Evolutionary conservation across 2,888 invertebrate species (phyloP), one percentile per base, ranked within the genome.

Genomic region (Petrolisthes cinctipes): DNA sequence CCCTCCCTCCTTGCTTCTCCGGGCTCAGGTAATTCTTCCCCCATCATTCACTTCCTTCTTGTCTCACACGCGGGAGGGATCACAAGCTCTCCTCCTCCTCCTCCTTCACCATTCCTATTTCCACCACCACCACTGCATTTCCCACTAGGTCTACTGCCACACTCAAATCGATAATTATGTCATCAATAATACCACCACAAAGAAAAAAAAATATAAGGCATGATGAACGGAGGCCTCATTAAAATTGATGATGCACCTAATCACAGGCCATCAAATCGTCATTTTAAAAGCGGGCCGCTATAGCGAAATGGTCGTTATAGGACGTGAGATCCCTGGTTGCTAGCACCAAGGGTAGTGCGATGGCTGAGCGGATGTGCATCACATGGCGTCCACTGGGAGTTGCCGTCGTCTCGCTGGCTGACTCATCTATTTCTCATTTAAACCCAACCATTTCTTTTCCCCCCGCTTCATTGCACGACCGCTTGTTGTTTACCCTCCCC

Each of bases 181-280:
- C 86, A 86, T 86, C 86, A 82, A 82, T 86, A 86, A 79, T 82
- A 86, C 66, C 53, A 86, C 82, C 78, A 78, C 82, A 86, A 76
- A 85, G 51, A 51, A 82, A 82, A 51, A 51, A 66, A 37, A 3
- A 79, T 9, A 75, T 80, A 80, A 79, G 51, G 68, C 54, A 73
- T 80, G 81, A 73, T 80, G 86, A 82, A 76, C 82, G 86, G 82
- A 56, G 61, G 73, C 61, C 82, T 86, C 86, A 82, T 86, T 86
- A 86, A 86, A 86, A 86, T 76, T 86, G 86, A 86, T 86, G 86
- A 86, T 86, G 86, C 86, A 86, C 86, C 86, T 86, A 86, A 86
- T 86, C 86, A 86, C 78, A 66, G 75, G 76, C 86, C 86, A 86
- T 86, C 86, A 86, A 86, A 86, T 86, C 86, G 86, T 86, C 86